Percentiles rank a stretch among this genome's conserved stretches.
These are phyloP conservation scores for Hedya salicella DNA, from an alignment of 2,888 invertebrate species.

Conservation along the genomic window DNA sequence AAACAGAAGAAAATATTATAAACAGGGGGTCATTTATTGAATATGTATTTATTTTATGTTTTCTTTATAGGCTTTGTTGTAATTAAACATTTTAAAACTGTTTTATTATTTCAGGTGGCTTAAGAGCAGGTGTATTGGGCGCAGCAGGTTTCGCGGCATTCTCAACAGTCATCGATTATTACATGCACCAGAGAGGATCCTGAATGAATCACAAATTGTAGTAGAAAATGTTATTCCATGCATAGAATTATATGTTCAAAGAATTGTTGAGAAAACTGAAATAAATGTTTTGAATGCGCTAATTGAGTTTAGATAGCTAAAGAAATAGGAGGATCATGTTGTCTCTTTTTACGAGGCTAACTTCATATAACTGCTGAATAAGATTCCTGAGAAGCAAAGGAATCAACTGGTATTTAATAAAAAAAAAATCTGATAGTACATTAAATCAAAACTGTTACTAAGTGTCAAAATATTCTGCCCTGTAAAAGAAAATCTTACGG, in stretches of 20 bases:
- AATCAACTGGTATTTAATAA: too few relatives aligned
- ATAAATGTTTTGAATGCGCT: constrained; percentile 5
- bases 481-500: too few relatives aligned
- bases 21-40: too few relatives aligned
- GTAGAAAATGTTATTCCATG: constrained; percentile 22
- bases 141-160: constrained; percentile 99
- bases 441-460: too few relatives aligned
- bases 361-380: too few relatives aligned
- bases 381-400: too few relatives aligned
- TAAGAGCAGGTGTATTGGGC: constrained; percentile 96
- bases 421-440: too few relatives aligned
- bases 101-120: constrained; percentile 89
- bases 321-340: neutral
- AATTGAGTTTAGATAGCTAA: neutral
- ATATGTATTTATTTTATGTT: too few relatives aligned
- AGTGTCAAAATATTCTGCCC: too few relatives aligned
- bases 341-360: neutral
- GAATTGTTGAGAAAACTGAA: constrained; percentile 19
- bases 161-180: constrained; percentile 98
- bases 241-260: constrained; percentile 13
- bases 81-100: neutral
- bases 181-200: constrained; percentile 87
- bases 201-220: constrained; percentile 39
- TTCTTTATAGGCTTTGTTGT: too few relatives aligned
- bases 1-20: too few relatives aligned